phyloP scores from a whole-genome alignment of 1,140 invertebrate genomes.

The Polypedilum vanderplanki region DNA sequence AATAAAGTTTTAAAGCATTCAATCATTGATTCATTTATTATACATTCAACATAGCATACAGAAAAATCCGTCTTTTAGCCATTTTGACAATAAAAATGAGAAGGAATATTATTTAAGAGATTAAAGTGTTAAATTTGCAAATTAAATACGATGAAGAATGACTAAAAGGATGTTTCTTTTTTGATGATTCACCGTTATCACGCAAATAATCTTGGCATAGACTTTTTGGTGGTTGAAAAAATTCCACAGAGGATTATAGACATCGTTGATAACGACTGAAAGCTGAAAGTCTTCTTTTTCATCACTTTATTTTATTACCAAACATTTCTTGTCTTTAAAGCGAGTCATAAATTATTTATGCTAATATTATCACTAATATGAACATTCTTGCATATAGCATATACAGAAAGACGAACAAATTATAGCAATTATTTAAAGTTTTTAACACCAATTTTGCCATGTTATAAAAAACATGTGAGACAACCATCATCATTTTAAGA shows the following conservation, averaged over 20 bases:
- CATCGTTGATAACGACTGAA: neutral
- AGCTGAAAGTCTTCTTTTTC: neutral
- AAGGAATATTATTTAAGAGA: too few species aligned
- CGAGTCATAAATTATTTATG: slow-evolving; percentile 26
- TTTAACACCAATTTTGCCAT: slow-evolving; percentile 26
- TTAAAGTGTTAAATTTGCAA: too few species aligned
- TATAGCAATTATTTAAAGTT: slow-evolving; percentile 26
- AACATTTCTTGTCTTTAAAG: neutral
- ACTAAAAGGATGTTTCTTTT: too few species aligned
- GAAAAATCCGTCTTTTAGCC: too few species aligned
- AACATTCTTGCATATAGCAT: neutral
- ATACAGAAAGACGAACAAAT: neutral
- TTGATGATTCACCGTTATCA: too few species aligned
- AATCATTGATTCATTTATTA: too few species aligned
- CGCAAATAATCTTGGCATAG: too few species aligned
- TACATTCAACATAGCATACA: too few species aligned
- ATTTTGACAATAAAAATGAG: too few species aligned
- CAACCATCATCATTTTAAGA: too few species aligned
- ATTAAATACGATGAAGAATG: too few species aligned
- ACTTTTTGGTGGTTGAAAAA: neutral
- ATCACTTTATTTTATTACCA: neutral
- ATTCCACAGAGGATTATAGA: neutral
- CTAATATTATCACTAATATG: neutral
- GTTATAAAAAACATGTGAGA: neutral
- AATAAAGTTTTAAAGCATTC: too few species aligned